Percentiles rank a stretch among this genome's conserved stretches.
phyloP scores from a whole-genome alignment of 2,797 vertebrate genomes.

The Eulemur rubriventer region DNA sequence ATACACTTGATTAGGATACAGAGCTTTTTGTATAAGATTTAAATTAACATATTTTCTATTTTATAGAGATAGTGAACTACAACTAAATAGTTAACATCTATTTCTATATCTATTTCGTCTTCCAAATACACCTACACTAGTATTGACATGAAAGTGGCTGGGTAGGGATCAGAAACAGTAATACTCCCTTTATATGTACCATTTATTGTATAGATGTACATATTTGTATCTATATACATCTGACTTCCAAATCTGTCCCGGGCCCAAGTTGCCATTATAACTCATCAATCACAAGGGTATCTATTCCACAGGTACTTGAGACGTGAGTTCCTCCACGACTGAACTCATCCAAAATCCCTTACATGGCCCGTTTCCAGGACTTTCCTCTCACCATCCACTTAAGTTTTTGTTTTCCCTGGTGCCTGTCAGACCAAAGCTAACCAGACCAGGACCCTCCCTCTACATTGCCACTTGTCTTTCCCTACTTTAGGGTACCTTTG shows the following conservation, averaged over 20 bases:
- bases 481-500: background rate
- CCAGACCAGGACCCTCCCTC: background rate
- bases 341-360: background rate
- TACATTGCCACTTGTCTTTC: background rate
- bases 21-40: background rate
- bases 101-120: background rate
- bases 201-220: background rate
- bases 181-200: background rate
- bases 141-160: background rate
- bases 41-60: constrained; percentile 24
- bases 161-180: background rate
- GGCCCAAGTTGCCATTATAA: background rate
- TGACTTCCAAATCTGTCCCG: background rate
- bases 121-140: background rate
- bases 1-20: background rate
- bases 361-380: background rate
- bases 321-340: background rate
- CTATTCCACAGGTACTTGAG: background rate
- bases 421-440: background rate
- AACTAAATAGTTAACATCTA: background rate
- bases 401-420: background rate
- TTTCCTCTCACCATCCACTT: background rate
- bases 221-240: background rate
- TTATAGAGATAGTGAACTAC: background rate
- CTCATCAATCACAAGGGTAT: background rate